phyloP scores from a whole-genome alignment of 2,797 vertebrate genomes.

The Perodicticus potto region DNA sequence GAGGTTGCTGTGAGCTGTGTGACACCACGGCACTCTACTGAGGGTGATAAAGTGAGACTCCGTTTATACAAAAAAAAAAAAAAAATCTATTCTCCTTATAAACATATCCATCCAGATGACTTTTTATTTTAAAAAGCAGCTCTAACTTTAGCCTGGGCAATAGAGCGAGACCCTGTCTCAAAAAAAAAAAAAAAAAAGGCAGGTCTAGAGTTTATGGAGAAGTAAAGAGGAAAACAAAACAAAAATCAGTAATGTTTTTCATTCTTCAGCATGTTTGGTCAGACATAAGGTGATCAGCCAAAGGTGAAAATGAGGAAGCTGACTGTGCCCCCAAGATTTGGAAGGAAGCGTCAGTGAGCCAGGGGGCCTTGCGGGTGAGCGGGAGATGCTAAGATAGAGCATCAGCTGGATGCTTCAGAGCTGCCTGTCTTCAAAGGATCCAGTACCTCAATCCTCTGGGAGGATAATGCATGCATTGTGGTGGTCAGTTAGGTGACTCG shows the following conservation, averaged over 20 bases:
- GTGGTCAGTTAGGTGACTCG: not conserved
- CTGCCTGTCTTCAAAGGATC: not conserved
- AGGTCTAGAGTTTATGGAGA: not conserved
- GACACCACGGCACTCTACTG: too few species aligned
- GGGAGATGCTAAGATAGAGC: not conserved
- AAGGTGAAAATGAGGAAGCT: constrained; percentile 36
- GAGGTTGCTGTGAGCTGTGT: too few species aligned
- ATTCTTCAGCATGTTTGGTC: constrained; percentile 56
- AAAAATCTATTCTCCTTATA: too few species aligned
- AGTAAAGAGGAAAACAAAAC: not conserved
- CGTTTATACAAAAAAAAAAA: too few species aligned
- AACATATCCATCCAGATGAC: not conserved
- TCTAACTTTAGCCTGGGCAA: not conserved
- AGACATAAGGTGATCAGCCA: constrained; percentile 46
- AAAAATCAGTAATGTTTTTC: not conserved
- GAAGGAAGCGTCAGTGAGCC: not conserved
- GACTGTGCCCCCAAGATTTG: not conserved
- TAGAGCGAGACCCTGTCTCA: not conserved
- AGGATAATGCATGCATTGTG: too few species aligned
- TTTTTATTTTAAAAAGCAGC: constrained; percentile 35
- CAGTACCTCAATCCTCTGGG: fast-evolving
- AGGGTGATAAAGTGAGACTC: too few species aligned
- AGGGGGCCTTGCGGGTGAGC: not conserved
- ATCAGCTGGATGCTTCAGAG: not conserved
- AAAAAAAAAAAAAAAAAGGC: not conserved